Base-by-base conservation (phyloP, 2,888 invertebrate genomes). In the Cephus sareptanus region DNA sequence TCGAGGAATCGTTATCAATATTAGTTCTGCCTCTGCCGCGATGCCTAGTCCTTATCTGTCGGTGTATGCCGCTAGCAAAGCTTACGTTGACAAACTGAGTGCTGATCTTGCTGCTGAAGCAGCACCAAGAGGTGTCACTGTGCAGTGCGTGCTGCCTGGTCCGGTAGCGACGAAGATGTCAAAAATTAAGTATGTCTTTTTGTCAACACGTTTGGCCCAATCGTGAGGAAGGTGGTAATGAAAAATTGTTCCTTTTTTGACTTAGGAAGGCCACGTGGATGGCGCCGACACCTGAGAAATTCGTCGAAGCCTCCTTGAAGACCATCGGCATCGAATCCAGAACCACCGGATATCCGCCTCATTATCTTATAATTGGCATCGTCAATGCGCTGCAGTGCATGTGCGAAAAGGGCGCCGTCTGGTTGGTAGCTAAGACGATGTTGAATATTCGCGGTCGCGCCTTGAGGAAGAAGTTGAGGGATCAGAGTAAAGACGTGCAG, bases 121-220 rank as follows among this genome's bases (percentile, higher is more conserved):
- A 87, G 92, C 93, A 31, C 94, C 94, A 69, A 92, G 94, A 71
- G 97, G 97, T 1, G 94, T 97, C 34, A 93, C 95, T 6, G 93
- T 97, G 9, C 98, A 98, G 92, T 95, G 96, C 88, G 93, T 98
- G 0, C 92, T 95, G 79, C 98, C 98, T 0, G 98, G 97, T 1
- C 97, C 96, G 85, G 98, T 98, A 0, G 97, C 97, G 34, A 97
- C 98, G 0, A 98, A 98, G 88, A 97, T 98, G 96, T 95, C 96
- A 13, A 96, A 96, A 86, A 96, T 98, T 79, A 91, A 89, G 91
- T 91, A 80, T 84, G 88, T 56, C 9, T 0, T 0, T 1, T 23
- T 9, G 1, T 9, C 40, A 9, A 23, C 9, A 1, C 9, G 23
- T 23, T 56, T 23, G 23, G 0, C 40, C 40, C 1, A 56, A 9